phyloP scores from a whole-genome alignment of 2,797 vertebrate species.

The Chaenodraco wilsoni region DNA sequence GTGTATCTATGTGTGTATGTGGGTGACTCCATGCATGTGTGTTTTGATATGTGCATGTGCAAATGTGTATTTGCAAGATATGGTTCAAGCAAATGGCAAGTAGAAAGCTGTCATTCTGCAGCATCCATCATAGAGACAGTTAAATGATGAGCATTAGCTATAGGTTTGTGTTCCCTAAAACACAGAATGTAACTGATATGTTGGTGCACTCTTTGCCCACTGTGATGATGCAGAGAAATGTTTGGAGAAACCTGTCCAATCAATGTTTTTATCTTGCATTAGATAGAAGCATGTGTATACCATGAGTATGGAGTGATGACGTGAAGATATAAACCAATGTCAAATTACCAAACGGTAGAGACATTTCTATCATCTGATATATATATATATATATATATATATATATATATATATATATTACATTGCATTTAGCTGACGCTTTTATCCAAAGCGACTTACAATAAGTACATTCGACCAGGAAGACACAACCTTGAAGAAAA shows the following conservation, averaged over 20 bases:
- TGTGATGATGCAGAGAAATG: too few species aligned
- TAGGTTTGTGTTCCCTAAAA: not conserved
- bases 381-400: too few species aligned
- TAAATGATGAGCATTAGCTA: not conserved
- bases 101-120: slow-evolving; percentile 14
- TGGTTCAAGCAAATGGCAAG: slow-evolving; percentile 5
- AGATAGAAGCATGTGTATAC: not conserved
- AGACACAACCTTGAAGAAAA: too few species aligned
- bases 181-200: not conserved
- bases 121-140: slow-evolving; percentile 16
- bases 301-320: not conserved
- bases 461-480: too few species aligned
- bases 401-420: too few species aligned
- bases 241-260: not conserved
- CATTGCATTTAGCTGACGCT: too few species aligned
- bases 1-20: too few species aligned
- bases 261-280: slow-evolving; percentile 2
- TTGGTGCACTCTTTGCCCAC: too few species aligned
- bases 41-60: not conserved
- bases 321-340: not conserved
- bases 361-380: not conserved
- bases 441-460: too few species aligned
- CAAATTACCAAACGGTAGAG: not conserved
- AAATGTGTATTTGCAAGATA: slow-evolving; percentile 1
- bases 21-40: not conserved